Percentiles rank a stretch among this genome's conserved stretches.
Conservation (phyloP, 2,797 vertebrate genomes). For the Netta rufina region DNA sequence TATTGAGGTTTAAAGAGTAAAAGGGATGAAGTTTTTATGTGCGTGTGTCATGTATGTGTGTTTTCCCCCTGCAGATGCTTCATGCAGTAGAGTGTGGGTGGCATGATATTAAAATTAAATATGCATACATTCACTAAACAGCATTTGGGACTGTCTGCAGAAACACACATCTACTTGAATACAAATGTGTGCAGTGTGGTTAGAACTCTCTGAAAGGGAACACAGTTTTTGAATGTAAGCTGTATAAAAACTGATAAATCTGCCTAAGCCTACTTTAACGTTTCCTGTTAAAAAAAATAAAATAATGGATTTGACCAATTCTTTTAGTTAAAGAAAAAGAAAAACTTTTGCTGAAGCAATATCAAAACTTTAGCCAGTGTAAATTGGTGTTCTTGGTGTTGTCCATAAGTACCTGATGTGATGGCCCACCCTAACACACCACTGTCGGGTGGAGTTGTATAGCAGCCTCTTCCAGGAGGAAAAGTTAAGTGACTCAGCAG, state of each 20-base stretch:
- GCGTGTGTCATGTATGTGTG: background rate
- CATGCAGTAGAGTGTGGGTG: background rate
- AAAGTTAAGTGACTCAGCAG: background rate
- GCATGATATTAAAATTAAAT: constrained; percentile 24
- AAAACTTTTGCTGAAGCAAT: background rate
- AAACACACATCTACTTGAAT: background rate
- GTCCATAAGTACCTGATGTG: background rate
- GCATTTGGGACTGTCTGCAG: background rate
- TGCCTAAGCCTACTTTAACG: background rate
- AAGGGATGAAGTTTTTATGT: background rate
- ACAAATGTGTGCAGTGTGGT: background rate
- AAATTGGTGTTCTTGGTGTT: background rate
- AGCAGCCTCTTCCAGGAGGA: background rate
- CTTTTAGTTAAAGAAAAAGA: constrained; percentile 17
- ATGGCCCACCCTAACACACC: background rate
- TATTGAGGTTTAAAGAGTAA: constrained; percentile 26
- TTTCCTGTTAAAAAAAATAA: background rate
- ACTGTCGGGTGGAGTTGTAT: background rate
- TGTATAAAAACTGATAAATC: background rate
- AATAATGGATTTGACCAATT: background rate
- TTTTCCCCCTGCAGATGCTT: background rate
- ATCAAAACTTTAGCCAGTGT: background rate
- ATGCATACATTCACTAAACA: background rate
- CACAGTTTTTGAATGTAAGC: background rate
- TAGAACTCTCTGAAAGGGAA: background rate